Base-by-base conservation (phyloP, 2,888 invertebrate species). In the Ptychoptera albimana region DNA sequence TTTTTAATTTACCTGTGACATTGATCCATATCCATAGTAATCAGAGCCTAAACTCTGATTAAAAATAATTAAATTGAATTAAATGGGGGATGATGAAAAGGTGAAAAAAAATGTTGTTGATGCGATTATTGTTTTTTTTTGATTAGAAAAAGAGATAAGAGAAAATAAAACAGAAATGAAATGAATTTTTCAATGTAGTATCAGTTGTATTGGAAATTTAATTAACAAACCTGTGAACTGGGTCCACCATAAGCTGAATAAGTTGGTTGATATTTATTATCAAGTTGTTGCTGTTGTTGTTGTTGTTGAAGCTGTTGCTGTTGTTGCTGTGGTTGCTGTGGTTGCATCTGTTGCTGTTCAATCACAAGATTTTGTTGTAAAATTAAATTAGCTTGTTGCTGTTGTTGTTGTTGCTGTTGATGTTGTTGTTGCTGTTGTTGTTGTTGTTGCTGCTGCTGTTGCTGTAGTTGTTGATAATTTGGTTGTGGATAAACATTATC, bases 1-100 rank as follows among this genome's bases (percentile, higher is more conserved):
- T 10, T 11, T 42, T 63, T 66, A 67, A 54, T 69, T 67, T 61
- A 75, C 76, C 70, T 85, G 84, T 30, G 83, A 83, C 49, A 77
- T 76, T 51, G 80, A 76, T 45, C 79, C 80, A 55, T 77, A 74
- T 50, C 73, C 70, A 52, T 64, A 68, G 50, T 68, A 69, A 48
- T 66, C 67, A 8, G 64, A 61, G 51, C 63, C 43, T 38, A 51
- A 51, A 47, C 47, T 49, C 48, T 55, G 50, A 5, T 23, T 23
- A 23, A 23, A 23, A 23, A 5, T 23, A 5, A 7, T 23, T 23
- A 23, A 23, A 23, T 5, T 23, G 3, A 7, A 23, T 23, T 23
- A 23, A n/a, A n/a, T n/a, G n/a, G n/a, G 23, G 23, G 7, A 5
- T 23, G 23, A 23, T 23, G 23, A 7, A 7, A 23, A 5, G 23